Conservation (phyloP, 2,888 invertebrate species). For the Rotaria magnacalcarata region DNA sequence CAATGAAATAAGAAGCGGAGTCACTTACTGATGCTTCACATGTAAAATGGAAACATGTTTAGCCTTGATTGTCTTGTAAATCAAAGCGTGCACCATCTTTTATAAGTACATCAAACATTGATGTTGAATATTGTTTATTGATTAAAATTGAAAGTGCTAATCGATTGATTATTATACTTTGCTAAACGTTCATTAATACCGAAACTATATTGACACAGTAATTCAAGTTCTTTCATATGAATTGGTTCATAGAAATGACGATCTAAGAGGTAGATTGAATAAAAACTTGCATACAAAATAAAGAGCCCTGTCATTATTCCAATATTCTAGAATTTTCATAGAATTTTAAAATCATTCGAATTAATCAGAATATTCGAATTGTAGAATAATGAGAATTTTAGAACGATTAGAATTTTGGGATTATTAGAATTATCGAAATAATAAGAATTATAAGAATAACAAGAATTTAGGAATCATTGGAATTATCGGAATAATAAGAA, state of each 20-base stretch:
- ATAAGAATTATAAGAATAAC: too few species aligned
- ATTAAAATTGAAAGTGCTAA: background rate
- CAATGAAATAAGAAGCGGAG: background rate
- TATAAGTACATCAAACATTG: background rate
- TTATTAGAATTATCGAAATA: too few species aligned
- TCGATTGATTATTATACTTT: conserved; percentile 29
- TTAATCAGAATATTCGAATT: too few species aligned
- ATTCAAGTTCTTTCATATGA: conserved; percentile 19
- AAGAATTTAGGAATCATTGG: too few species aligned
- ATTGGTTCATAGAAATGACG: conserved; percentile 18
- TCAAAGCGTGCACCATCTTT: conserved; percentile 13
- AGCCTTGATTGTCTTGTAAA: background rate
- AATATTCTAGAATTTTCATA: too few species aligned
- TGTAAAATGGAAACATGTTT: background rate
- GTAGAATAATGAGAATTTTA: too few species aligned
- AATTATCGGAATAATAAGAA: too few species aligned
- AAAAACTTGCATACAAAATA: too few species aligned
- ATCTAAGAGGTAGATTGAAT: background rate
- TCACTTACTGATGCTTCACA: background rate
- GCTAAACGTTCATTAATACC: background rate
- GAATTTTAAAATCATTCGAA: too few species aligned
- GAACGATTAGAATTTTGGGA: too few species aligned
- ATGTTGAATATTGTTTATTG: background rate
- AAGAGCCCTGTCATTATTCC: too few species aligned
- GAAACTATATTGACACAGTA: conserved; percentile 9